phyloP scores from a whole-genome alignment of 2,113 vertebrate species.

The Bungarus multicinctus region DNA sequence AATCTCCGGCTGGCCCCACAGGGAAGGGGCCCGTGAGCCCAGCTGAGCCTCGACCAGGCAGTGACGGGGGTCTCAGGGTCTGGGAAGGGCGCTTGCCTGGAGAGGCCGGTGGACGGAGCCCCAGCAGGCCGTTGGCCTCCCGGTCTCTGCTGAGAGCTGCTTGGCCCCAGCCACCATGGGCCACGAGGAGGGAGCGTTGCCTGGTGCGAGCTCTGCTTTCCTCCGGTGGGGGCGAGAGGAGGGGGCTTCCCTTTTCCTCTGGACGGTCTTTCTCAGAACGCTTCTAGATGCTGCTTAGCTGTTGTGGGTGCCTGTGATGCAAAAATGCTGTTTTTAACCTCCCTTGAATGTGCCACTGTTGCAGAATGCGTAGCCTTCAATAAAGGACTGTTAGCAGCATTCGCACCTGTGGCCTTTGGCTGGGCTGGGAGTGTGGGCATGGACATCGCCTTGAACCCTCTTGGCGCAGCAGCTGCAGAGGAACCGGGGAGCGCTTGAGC shows the following conservation, averaged over 20 bases:
- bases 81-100: background rate
- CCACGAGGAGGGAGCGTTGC: background rate
- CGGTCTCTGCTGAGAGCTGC: background rate
- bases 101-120: background rate
- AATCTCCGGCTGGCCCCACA: no score
- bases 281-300: slow-evolving; percentile 50
- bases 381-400: slow-evolving; percentile 72
- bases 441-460: background rate
- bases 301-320: slow-evolving; percentile 43
- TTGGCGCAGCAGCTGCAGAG: background rate
- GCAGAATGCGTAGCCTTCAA: slow-evolving; percentile 64
- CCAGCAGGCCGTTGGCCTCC: background rate
- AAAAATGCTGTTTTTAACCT: slow-evolving; percentile 56
- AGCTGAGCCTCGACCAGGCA: background rate
- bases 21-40: background rate
- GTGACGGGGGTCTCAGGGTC: background rate
- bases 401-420: background rate
- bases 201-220: slow-evolving; percentile 25
- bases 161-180: background rate
- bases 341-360: slow-evolving; percentile 70
- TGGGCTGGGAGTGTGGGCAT: background rate
- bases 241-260: slow-evolving; percentile 46
- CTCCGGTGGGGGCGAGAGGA: background rate
- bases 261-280: slow-evolving; percentile 54
- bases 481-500: background rate